Evolutionary conservation across 1,140 invertebrate species (phyloP).

Genomic region (Drosophila ogumai): DNA sequence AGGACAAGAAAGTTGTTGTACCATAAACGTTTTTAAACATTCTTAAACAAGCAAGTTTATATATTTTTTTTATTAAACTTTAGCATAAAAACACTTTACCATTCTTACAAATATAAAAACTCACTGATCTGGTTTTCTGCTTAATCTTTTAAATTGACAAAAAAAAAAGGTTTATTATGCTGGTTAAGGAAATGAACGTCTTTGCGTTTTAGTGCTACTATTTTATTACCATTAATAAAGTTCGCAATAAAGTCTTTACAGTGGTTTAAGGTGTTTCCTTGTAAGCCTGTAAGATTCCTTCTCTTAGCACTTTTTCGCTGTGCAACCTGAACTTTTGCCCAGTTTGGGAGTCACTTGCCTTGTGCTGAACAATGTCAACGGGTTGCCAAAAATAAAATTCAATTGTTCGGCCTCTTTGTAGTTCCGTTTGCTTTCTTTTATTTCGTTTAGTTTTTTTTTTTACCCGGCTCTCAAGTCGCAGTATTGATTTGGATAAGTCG

Average conservation of each 20-base stretch:
- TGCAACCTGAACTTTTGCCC: conserved; percentile 7
- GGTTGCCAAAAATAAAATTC: conserved; percentile 60
- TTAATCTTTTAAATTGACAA: no score
- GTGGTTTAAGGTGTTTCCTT: background rate
- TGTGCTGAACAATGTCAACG: conserved; percentile 35
- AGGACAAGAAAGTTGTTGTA: background rate
- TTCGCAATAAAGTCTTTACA: background rate
- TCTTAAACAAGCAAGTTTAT: background rate
- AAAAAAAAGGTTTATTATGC: background rate
- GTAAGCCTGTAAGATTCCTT: background rate
- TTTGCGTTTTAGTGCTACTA: background rate
- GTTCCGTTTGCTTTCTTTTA: conserved; percentile 23
- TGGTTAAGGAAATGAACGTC: background rate
- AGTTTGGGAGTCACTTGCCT: conserved; percentile 33
- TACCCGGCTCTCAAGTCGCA: conserved; percentile 23
- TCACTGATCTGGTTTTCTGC: background rate
- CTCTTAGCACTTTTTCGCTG: background rate
- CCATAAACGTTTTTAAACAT: background rate
- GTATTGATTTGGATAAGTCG: conserved; percentile 56
- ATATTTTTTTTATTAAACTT: no score
- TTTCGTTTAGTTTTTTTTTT: conserved; percentile 1
- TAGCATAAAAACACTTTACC: no score
- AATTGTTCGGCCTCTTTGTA: conserved; percentile 35
- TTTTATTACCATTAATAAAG: background rate
- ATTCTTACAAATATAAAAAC: no score